phyloP scores from a whole-genome alignment of 2,113 vertebrate species.

The Chionis minor region DNA sequence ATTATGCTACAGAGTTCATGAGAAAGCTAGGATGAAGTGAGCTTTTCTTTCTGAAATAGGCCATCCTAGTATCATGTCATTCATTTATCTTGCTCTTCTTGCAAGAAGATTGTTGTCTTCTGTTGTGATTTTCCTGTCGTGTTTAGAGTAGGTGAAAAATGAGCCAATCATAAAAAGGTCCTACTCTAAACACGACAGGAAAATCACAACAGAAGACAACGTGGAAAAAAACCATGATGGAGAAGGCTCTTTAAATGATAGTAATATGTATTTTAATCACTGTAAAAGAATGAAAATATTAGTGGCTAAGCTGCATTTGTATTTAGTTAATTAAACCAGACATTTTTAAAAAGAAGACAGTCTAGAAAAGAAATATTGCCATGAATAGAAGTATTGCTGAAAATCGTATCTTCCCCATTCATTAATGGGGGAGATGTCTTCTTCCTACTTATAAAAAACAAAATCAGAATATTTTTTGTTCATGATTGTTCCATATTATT shows the following conservation, averaged over 20 bases:
- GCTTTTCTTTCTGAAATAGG: not conserved
- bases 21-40: not conserved
- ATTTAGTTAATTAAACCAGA: not conserved
- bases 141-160: not conserved
- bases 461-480: not conserved
- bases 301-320: not conserved
- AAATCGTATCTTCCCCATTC: not conserved
- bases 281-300: not conserved
- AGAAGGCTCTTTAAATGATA: not conserved
- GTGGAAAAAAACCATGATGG: not conserved
- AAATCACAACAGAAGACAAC: not conserved
- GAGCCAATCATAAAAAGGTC: not conserved
- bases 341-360: not conserved
- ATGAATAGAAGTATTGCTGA: not conserved
- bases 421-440: not conserved
- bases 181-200: not conserved
- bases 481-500: not conserved
- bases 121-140: no score
- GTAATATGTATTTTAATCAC: not conserved
- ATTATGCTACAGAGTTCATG: not conserved
- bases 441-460: not conserved
- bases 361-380: not conserved
- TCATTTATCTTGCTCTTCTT: not conserved
- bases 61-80: not conserved
- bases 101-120: no score